Percentiles rank a stretch among this genome's conserved stretches.
phyloP scores from a whole-genome alignment of 1,140 invertebrate genomes.

The Magallana ariakensis region DNA sequence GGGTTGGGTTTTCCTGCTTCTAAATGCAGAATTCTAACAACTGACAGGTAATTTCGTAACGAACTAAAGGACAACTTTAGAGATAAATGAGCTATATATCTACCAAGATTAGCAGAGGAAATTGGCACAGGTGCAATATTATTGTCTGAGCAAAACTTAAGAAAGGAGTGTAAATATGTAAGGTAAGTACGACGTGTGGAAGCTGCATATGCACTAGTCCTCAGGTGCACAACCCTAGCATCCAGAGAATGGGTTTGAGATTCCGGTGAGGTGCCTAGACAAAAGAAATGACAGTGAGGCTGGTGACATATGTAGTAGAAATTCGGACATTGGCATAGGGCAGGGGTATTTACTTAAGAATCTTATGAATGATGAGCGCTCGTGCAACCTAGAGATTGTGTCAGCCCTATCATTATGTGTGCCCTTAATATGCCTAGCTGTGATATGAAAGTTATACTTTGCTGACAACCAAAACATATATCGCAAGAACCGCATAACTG shows the following conservation, averaged over 20 bases:
- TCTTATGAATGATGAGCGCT: not conserved
- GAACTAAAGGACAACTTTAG: not conserved
- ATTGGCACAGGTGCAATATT: not conserved
- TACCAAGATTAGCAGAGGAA: not conserved
- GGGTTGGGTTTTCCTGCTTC: slow-evolving; percentile 24
- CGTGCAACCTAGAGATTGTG: slow-evolving; percentile 10
- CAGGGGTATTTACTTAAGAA: not conserved
- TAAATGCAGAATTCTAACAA: not conserved
- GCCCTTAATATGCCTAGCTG: not conserved
- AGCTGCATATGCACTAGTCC: not conserved
- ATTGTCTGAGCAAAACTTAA: not conserved
- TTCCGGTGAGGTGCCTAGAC: not conserved
- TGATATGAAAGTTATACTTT: slow-evolving; percentile 40
- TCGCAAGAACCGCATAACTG: slow-evolving; percentile 10
- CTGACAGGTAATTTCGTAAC: not conserved
- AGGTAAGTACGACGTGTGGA: not conserved
- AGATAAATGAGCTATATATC: not conserved
- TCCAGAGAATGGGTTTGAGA: not conserved
- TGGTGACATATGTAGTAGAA: not conserved
- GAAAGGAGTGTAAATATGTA: not conserved
- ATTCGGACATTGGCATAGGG: not conserved
- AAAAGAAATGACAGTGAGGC: not conserved
- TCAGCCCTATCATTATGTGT: slow-evolving; percentile 27
- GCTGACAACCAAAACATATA: slow-evolving; percentile 45
- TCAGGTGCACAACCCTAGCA: not conserved